phyloP scores from a whole-genome alignment of 2,113 vertebrate species.

The Globicephala melas region DNA sequence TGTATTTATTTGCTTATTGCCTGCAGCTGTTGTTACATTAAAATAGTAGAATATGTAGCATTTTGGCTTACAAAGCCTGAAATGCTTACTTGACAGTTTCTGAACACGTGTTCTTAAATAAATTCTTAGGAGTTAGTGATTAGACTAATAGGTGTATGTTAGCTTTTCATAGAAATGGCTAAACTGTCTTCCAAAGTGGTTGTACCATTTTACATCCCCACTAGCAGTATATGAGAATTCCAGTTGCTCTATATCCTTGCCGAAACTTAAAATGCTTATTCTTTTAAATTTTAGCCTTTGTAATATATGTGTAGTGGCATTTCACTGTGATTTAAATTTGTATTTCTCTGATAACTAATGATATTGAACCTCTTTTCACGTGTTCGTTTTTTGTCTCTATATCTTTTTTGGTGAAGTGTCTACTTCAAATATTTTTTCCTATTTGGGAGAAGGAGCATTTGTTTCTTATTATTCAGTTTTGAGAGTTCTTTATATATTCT shows the following conservation, averaged over 20 bases:
- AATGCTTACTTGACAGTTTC: neutral
- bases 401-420: neutral
- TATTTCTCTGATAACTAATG: neutral
- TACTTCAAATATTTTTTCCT: neutral
- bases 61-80: neutral
- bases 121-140: neutral
- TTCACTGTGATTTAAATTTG: neutral
- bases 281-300: neutral
- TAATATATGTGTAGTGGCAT: neutral
- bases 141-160: neutral
- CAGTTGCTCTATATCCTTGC: neutral
- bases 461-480: neutral
- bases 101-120: neutral
- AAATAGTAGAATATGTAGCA: neutral
- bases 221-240: neutral
- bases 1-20: neutral
- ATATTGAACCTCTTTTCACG: neutral
- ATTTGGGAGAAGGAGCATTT: neutral
- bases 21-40: neutral
- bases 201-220: neutral
- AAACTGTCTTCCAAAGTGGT: neutral
- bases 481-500: neutral
- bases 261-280: neutral
- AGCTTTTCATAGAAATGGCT: neutral
- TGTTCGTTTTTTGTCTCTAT: neutral